phyloP scores from a whole-genome alignment of 2,888 invertebrate genomes.

The Euzophera pinguis region DNA sequence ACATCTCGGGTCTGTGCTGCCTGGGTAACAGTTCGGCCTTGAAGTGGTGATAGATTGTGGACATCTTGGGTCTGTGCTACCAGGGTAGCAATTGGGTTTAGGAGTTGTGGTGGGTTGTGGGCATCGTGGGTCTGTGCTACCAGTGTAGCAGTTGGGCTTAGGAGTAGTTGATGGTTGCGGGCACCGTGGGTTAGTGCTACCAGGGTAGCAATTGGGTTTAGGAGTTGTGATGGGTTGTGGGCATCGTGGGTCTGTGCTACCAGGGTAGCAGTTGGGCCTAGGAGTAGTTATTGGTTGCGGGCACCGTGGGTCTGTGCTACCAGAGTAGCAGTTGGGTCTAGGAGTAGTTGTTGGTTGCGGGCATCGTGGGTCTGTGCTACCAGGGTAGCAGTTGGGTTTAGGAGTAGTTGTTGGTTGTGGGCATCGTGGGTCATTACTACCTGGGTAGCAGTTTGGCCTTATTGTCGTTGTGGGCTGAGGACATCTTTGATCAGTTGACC shows the following conservation, averaged over 20 bases:
- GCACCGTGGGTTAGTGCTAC: conserved; percentile 37
- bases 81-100: conserved; percentile 38
- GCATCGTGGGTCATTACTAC: conserved; percentile 18
- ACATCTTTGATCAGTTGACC: conserved; percentile 30
- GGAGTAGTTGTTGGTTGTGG: conserved; percentile 26
- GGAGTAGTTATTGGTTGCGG: conserved; percentile 31
- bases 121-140: conserved; percentile 38
- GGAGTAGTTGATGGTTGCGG: conserved; percentile 32
- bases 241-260: conserved; percentile 33
- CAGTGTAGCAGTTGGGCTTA: conserved; percentile 39
- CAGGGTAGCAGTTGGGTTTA: conserved; percentile 17
- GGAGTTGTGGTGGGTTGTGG: conserved; percentile 32
- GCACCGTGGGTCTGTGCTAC: conserved; percentile 40
- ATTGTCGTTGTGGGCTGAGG: conserved; percentile 34
- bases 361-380: conserved; percentile 25
- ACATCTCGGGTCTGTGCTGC: conserved; percentile 30
- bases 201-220: conserved; percentile 31
- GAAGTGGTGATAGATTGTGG: conserved; percentile 29
- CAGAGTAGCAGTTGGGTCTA: conserved; percentile 30
- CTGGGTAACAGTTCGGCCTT: conserved; percentile 37
- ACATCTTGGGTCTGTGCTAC: conserved; percentile 38
- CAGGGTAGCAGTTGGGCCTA: conserved; percentile 34
- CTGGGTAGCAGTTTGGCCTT: conserved; percentile 22
- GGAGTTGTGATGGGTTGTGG: conserved; percentile 27
- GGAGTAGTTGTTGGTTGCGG: conserved; percentile 27